Percentiles rank a stretch among this genome's conserved stretches.
Conservation (phyloP, 2,797 vertebrate species). For the Myoxocephalus aenaeus region DNA sequence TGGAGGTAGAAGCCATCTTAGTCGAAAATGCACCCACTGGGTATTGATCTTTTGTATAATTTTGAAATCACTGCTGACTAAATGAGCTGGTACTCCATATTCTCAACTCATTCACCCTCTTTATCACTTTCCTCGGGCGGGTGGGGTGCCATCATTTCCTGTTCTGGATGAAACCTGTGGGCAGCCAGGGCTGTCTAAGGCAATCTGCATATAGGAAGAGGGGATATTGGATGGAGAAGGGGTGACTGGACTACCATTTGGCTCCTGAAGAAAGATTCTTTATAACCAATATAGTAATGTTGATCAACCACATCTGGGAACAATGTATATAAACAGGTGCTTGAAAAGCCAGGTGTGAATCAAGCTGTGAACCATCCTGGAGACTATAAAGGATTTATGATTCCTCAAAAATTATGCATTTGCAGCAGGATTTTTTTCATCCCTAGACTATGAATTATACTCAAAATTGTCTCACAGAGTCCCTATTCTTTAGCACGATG, state of each 20-base stretch:
- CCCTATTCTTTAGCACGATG: neutral
- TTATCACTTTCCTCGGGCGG: conserved; percentile 42
- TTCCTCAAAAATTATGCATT: neutral
- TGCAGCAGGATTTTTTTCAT: neutral
- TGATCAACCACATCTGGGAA: conserved; percentile 45
- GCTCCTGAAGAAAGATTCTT: conserved; percentile 40
- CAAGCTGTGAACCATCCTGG: conserved; percentile 19
- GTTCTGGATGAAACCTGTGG: conserved; percentile 47
- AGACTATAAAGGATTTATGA: conserved; percentile 5
- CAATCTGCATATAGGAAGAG: conserved; percentile 59
- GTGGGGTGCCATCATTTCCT: conserved; percentile 52
- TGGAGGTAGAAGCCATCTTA: neutral
- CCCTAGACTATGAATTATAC: neutral
- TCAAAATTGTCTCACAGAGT: neutral
- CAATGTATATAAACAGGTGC: conserved; percentile 37
- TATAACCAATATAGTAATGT: conserved; percentile 37
- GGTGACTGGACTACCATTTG: conserved; percentile 39
- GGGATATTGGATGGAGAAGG: conserved; percentile 19
- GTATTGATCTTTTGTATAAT: conserved; percentile 22
- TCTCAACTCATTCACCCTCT: conserved; percentile 41
- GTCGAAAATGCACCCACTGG: neutral
- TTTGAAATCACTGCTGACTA: conserved; percentile 32
- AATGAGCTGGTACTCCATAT: conserved; percentile 44
- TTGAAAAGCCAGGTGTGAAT: conserved; percentile 41
- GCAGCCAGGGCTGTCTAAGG: conserved; percentile 37